Evolutionary conservation across 2,888 invertebrate genomes (phyloP), one percentile per base, ranked within the genome.

Genomic region (Chymomyza fuscimana): DNA sequence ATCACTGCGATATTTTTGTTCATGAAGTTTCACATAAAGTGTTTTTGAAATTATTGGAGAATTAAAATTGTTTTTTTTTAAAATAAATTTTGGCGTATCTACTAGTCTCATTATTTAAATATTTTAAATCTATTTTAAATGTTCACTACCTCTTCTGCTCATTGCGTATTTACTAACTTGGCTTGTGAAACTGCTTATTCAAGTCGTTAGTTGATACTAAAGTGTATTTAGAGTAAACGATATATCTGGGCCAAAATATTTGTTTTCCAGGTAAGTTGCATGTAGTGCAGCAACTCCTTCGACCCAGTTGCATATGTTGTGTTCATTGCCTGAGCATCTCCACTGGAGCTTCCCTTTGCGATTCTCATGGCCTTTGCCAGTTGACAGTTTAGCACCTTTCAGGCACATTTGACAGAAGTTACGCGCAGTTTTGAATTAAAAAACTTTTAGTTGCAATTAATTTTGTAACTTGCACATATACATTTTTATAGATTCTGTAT

Each of bases 391-490:
- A 46, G 40, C 40, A 46, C 40, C 22, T 74, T 79, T 84, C 74
- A 77, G 71, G 73, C 87, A 67, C 74, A 70, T 79, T 84, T 84
- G 77, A 79, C 77, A 77, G 77, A 79, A 86, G 77, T 88, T 80
- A 86, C 80, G 82, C 79, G 85, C 84, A 76, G 69, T 79, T 86
- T 83, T 83, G 88, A 88, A 83, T 83, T 83, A 83, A 88, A 83
- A 83, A 83, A 83, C 88, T 88, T 88, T 68, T 69, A 73, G 75
- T 80, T 84, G 87, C 82, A 88, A 83, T 86, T 86, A 88, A 86
- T 81, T 81, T 72, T 61, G 51, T 65, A 63, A 29, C 67, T 50
- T 32, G 5, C 9, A 32, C 32, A 32, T 32, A 32, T 32, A 32
- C 1, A 32, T 1, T 32, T 7, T 32, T 32, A 32, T 32, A 32